Evolutionary conservation across 2,888 invertebrate species (phyloP), one percentile per base, ranked within the genome.

Genomic region (Antheraea yamamai): DNA sequence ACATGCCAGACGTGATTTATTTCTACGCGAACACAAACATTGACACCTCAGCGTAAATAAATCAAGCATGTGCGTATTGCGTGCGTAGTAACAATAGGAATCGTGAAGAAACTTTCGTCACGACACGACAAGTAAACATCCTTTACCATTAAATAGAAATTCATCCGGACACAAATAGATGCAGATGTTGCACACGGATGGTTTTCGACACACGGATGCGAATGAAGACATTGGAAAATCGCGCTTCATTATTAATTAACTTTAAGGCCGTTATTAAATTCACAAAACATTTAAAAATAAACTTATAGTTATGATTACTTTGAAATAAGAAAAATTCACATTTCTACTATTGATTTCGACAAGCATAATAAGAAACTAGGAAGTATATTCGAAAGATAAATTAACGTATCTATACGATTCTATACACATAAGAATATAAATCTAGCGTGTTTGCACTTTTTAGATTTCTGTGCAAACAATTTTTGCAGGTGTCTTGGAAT

Each of bases 171-270:
- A 39, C 39, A n/a, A 14, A 39, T 8, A n/a, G 4, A 8, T 70
- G 12, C 70, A 70, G n/a, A 70, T 70, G 70, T 39, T 20, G 39
- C 39, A 70, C 39, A 39, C 70, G 70, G 70, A 70, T 70, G 16
- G 39, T 10, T 70, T 7, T 20, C 39, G 70, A 39, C 39, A 70
- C 39, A 39, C 39, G 35, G 39, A 72, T 72, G 16, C 7, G 26
- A 30, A 66, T 30, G 35, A 12, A 47, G 47, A 47, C 7, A 47
- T 47, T 47, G 47, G 47, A 47, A 47, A 47, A 47, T 47, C 47
- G 47, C 12, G 47, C 47, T 47, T 47, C 12, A 12, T 0, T 47
- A 47, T 47, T 47, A 10, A 12, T 47, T 47, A 47, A 47, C 8
- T 10, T 47, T 1, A 7, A 47, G 12, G 12, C 47, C 10, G 47